Base-by-base conservation (phyloP, 2,113 vertebrate species). In the Nerophis ophidion region DNA sequence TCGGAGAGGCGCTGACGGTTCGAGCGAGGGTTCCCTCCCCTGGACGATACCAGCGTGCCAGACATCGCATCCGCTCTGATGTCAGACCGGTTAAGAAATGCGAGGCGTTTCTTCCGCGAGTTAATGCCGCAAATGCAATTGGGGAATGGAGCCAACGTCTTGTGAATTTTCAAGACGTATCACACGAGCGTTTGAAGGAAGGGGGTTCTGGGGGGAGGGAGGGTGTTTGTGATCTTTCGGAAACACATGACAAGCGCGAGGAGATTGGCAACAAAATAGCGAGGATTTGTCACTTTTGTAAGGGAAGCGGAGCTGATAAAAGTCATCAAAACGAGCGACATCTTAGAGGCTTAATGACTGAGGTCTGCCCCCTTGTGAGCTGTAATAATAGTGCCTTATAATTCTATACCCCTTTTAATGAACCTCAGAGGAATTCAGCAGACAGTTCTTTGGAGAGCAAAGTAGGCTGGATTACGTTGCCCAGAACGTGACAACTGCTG, bases 11-110 rank as follows among this genome's bases (percentile, higher is more conserved):
- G 75, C 74, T 90, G 87, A 88, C 81, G 86, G 80, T 81, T 86
- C 77, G 84, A 83, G 80, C 81, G 81, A 85, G 84, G 81, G 86
- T 87, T 87, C 81, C 84, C 84, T 86, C 87, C 87, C 86, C 87
- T 86, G 86, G 88, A 88, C 86, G 84, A 86, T 90, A 85, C 70
- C 71, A 73, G 66, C 71, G 65, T 58, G 71, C 76, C 65, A 54
- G 70, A 74, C 74, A 44, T 79, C 77, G 80, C 80, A 80, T 72
- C 66, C 75, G 40, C 79, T 84, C 82, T 86, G 78, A 84, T 87
- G 85, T 85, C 82, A 84, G 76, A 82, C 81, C 79, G 56, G 83
- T 84, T 84, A 81, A 81, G 79, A 83, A 85, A 87, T 74, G 77
- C 77, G 81, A 87, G 81, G 82, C 63, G 53, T 75, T 80, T 84